Conservation (phyloP, 2,888 invertebrate genomes). For the Temnothorax ravouxi region DNA sequence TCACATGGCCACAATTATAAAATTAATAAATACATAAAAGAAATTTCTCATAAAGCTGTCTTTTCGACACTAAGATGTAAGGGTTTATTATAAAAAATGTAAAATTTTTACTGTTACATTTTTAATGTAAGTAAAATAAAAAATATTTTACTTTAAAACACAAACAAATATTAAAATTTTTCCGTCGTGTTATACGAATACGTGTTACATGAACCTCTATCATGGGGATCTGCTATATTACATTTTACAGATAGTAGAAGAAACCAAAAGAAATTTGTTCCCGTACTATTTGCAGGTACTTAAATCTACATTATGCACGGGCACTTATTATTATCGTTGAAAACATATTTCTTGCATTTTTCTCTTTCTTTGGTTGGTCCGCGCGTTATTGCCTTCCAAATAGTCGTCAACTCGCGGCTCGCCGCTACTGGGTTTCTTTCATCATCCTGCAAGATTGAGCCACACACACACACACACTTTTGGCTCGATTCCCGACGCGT, state of each 20-base stretch:
- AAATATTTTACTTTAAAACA: too few species aligned
- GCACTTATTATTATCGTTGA: not conserved
- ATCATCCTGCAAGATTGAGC: conserved; percentile 26
- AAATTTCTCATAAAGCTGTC: not conserved
- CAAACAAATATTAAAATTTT: too few species aligned
- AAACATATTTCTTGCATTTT: conserved; percentile 1
- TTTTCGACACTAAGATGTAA: too few species aligned
- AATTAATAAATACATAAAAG: not conserved
- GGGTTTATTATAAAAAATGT: too few species aligned
- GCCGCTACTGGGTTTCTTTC: conserved; percentile 13
- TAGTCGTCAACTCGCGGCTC: not conserved
- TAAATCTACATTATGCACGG: not conserved
- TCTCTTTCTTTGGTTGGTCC: not conserved
- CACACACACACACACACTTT: too few species aligned
- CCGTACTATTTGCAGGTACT: not conserved
- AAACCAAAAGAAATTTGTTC: not conserved
- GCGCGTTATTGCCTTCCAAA: conserved; percentile 4
- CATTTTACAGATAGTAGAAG: not conserved
- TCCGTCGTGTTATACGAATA: too few species aligned
- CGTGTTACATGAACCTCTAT: too few species aligned
- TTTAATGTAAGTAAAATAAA: too few species aligned
- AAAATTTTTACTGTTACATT: too few species aligned
- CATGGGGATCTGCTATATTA: not conserved
- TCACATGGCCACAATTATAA: not conserved
- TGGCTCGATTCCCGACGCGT: conserved; percentile 11